Base-by-base conservation (phyloP, 2,113 vertebrate species). In the Pterocles gutturalis region DNA sequence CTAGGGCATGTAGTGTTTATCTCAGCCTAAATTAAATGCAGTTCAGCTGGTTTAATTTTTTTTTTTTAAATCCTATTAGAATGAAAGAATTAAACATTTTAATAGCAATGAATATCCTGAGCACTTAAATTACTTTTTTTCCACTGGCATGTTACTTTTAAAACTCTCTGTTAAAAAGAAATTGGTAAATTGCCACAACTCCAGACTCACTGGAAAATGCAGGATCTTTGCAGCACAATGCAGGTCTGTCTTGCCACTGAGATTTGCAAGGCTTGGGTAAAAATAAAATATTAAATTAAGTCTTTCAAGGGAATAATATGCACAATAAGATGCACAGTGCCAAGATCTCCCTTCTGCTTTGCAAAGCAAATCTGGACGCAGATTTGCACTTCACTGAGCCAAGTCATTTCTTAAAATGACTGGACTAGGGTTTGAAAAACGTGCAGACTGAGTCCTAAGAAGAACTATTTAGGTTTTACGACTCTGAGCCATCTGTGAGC, bases 301-400 rank as follows among this genome's bases (percentile, higher is more conserved):
- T 70, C 41, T 93, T 95, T 92, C 79, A 94, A 80, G 86, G 80
- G 94, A 92, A 95, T 96, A 95, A 93, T 43, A 96, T 19, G 78
- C 86, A 95, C 88, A 94, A 31, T 86, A 70, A 95, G 79, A 58
- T 34, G 15, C 36, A 78, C 14, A 26, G 38, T 76, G 92, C 90
- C 91, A 97, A 97, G 76, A 92, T 76, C 34, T 88, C 46, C 19
- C 70, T 89, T 89, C 51, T 84, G 73, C 76, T 82, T 65, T 82
- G 69, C 92, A 92, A 95, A 83, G 45, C 92, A 41, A 41, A 41
- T 96, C 87, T 92, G 70, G 94, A 91, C 77, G 91, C 73, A 87
- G 87, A 92, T 95, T 79, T 9, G 48, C 73, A 88, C 81, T 91
- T 89, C 69, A 25, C 49, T 15, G 72, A 93, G 95, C 89, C 95